Conservation (phyloP, 2,113 vertebrate species). For the Mastomys coucha region DNA sequence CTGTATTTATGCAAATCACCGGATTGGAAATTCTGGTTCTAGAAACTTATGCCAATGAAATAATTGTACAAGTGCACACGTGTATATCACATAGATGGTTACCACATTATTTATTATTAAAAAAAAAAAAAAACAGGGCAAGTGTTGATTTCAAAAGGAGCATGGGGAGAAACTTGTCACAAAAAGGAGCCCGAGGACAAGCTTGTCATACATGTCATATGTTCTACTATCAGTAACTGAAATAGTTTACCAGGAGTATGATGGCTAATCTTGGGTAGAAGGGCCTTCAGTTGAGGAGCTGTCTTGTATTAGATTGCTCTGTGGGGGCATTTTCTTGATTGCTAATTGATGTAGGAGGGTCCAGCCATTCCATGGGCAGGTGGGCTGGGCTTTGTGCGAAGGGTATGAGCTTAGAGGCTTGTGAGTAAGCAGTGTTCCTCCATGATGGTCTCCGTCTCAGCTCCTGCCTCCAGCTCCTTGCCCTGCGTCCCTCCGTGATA, state of each 20-base stretch:
- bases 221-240: not conserved
- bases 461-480: not conserved
- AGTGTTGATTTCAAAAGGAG: not conserved
- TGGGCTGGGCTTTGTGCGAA: not conserved
- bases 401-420: not conserved
- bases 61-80: not conserved
- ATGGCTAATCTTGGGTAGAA: not conserved
- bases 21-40: not conserved
- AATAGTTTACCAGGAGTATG: not conserved
- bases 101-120: not conserved
- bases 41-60: slow-evolving; percentile 3
- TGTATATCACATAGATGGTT: not conserved
- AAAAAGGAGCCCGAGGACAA: not conserved
- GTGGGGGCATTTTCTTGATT: not conserved
- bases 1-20: not conserved
- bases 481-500: not conserved
- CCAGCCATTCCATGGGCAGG: not conserved
- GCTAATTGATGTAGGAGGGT: not conserved
- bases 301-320: not conserved
- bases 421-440: not conserved
- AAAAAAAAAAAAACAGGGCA: not conserved
- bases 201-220: not conserved
- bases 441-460: too few relatives aligned
- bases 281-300: not conserved
- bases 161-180: too few relatives aligned